These are phyloP conservation scores for Pedicia rivosa DNA, from an alignment of 2,888 invertebrate species.

Conservation along the genomic window DNA sequence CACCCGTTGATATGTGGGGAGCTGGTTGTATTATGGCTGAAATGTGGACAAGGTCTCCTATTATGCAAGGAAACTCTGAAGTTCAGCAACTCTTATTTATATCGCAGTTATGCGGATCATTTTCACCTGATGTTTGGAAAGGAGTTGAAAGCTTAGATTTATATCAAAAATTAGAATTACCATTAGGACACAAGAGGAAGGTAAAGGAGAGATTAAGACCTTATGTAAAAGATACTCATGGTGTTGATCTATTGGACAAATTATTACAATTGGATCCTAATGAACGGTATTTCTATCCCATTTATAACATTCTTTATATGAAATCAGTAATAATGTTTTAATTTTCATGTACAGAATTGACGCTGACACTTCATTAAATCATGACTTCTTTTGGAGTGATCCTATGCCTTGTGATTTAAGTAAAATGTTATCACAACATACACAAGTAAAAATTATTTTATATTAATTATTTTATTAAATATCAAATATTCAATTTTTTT, in stretches of 20 bases:
- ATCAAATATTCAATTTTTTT: not conserved
- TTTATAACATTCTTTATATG: not conserved
- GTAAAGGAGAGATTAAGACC: constrained; percentile 72
- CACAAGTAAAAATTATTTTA: constrained; percentile 28
- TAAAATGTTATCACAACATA: constrained; percentile 83
- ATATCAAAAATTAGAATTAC: constrained; percentile 75
- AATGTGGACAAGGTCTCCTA: constrained; percentile 94
- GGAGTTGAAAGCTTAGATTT: constrained; percentile 80
- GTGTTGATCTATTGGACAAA: constrained; percentile 85
- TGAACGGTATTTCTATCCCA: constrained; percentile 38
- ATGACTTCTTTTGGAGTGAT: constrained; percentile 97
- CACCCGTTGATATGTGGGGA: constrained; percentile 93
- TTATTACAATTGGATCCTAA: constrained; percentile 82
- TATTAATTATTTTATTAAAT: not conserved
- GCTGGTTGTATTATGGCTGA: constrained; percentile 99
- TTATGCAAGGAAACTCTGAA: constrained; percentile 93
- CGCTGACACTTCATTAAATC: constrained; percentile 85
- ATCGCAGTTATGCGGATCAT: constrained; percentile 90
- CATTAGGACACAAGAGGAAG: constrained; percentile 72
- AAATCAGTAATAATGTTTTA: constrained; percentile 1
- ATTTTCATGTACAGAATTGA: constrained; percentile 37
- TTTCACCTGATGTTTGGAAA: constrained; percentile 84
- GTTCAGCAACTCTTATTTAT: constrained; percentile 91
- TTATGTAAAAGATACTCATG: constrained; percentile 82
- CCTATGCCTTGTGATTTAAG: constrained; percentile 87